A percentile compares a stretch with the other conserved stretches of the same genome.
phyloP scores from a whole-genome alignment of 1,140 invertebrate species.

The Chelonus insularis region DNA sequence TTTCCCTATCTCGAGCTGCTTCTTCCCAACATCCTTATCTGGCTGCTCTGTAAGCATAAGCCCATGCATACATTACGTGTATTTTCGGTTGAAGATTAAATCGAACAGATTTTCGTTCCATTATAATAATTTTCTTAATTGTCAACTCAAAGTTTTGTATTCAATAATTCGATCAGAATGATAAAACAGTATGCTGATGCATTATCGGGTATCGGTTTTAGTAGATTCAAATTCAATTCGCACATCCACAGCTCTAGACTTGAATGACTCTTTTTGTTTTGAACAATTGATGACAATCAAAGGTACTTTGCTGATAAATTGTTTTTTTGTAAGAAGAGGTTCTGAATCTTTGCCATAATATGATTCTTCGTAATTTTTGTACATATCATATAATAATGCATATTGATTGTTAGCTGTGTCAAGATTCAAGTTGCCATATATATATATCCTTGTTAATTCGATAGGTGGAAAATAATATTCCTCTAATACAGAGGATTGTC shows the following conservation, averaged over 20 bases:
- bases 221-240: not conserved
- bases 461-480: too few species aligned
- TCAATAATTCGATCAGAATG: not conserved
- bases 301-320: not conserved
- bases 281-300: not conserved
- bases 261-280: not conserved
- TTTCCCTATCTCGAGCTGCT: too few species aligned
- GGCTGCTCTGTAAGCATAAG: too few species aligned
- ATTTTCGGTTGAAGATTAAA: too few species aligned
- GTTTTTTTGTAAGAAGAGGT: not conserved
- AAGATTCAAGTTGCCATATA: constrained; percentile 20
- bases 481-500: too few species aligned
- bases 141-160: too few species aligned
- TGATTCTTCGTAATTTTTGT: constrained; percentile 21
- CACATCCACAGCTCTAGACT: not conserved
- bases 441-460: constrained; percentile 27
- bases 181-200: not conserved
- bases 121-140: too few species aligned
- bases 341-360: constrained; percentile 16
- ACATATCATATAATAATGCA: constrained; percentile 26
- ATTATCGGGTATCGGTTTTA: not conserved
- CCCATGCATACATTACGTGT: too few species aligned
- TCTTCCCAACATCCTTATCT: too few species aligned
- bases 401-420: constrained; percentile 21
- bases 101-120: too few species aligned